A percentile compares a stretch with the other conserved stretches of the same genome.
phyloP scores from a whole-genome alignment of 1,140 invertebrate species.

The Leptinotarsa undecemlineata region DNA sequence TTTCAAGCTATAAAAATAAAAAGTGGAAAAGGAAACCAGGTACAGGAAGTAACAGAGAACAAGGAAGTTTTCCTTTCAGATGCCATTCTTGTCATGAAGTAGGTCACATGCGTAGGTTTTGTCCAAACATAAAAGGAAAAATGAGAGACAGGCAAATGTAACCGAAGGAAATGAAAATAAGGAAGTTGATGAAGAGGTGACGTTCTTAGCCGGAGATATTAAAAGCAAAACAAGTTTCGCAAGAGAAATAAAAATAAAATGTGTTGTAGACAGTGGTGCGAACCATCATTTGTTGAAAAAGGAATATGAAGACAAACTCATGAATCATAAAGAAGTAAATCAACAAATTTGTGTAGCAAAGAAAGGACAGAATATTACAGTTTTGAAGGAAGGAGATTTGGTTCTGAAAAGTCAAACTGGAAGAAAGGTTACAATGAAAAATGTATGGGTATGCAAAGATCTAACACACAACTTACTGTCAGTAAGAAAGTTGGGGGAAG shows the following conservation, averaged over 20 bases:
- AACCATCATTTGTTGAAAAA: constrained; percentile 1
- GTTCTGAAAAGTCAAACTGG: constrained; percentile 30
- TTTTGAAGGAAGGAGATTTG: background rate
- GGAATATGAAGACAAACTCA: background rate
- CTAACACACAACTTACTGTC: constrained; percentile 19
- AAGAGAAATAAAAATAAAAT: constrained; percentile 1
- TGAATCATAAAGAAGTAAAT: background rate
- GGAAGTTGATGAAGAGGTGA: too few species aligned
- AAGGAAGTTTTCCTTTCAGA: background rate
- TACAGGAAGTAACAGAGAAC: background rate
- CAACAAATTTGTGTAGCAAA: constrained; percentile 6
- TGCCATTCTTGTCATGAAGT: constrained; percentile 4
- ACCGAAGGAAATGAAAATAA: too few species aligned
- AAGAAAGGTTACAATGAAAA: too few species aligned
- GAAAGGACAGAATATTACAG: constrained; percentile 26
- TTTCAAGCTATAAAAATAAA: background rate
- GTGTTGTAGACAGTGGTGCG: constrained; percentile 5
- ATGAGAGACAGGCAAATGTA: background rate
- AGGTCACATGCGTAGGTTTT: background rate
- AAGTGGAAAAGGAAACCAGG: constrained; percentile 3
- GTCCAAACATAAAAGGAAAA: background rate
- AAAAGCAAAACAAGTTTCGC: background rate
- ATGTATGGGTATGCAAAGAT: too few species aligned
- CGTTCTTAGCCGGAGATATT: too few species aligned
- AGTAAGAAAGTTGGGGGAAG: constrained; percentile 23